Evolutionary conservation across 2,113 vertebrate species (phyloP), one percentile per base, ranked within the genome.

Genomic region (zebrafish (Danio rerio)): DNA sequence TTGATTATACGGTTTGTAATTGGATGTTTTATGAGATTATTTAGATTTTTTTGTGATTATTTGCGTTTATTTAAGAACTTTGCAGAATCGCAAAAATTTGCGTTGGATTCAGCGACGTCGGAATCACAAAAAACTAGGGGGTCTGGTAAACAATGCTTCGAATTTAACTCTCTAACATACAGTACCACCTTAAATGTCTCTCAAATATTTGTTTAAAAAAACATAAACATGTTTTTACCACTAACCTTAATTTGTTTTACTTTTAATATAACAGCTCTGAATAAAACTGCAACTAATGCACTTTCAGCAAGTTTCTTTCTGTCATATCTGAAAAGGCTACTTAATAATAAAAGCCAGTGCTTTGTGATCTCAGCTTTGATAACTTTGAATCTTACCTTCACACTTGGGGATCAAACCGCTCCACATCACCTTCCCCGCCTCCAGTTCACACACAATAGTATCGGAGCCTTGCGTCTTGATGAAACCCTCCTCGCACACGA

Each of bases 391-490:
- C 78, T 69, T 92, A 98, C 98, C 98, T 96, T 98, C 98, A 92
- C 98, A 99, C 88, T 94, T 96, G 31, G 97, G 98, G 88, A 99
- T 98, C 52, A 95, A 95, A 59, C 97, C 97, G 83, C 97, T 98
- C 98, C 98, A 99, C 96, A 97, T 97, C 69, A 98, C 97, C 90
- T 96, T 98, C 53, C 95, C 95, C 83, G 97, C 96, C 88, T 96
- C 93, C 86, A 98, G 88, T 84, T 97, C 95, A 78, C 98, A 99
- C n/a, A 95, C 96, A 83, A 99, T 96, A 86, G 97, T 98, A 93
- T 99, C 97, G 47, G 97, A 95, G 81, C 98, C 98, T 87, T 99
- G 97, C 9, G 96, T 99, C 95, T 98, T 99, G 88, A 99, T 98
- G 92, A 99, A 99, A 83, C 98, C 98, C 90, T 99, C 97, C 89